Percentiles rank a stretch among this genome's conserved stretches.
Evolutionary conservation across 1,140 invertebrate genomes (phyloP).

Genomic region (Euura saliciscinereae): DNA sequence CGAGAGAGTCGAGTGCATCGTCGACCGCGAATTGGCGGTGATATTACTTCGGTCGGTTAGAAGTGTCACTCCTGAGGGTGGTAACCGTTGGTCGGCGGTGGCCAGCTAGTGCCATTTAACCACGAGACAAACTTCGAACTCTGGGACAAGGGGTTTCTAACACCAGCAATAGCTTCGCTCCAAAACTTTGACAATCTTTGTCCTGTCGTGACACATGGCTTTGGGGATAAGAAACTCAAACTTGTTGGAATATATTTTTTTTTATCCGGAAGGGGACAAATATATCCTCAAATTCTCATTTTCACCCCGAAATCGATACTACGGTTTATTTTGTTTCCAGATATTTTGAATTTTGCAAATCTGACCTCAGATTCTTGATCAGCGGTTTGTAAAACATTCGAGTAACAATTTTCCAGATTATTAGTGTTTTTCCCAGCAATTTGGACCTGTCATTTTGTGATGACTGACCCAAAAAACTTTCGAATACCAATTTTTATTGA

Average conservation of each 20-base stretch:
- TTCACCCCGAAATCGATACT: too few species aligned
- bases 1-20: not conserved
- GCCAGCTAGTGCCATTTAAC: not conserved
- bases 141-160: not conserved
- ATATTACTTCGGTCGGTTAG: not conserved
- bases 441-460: too few species aligned
- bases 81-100: not conserved
- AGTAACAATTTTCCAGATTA: too few species aligned
- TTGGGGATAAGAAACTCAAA: slow-evolving; percentile 31
- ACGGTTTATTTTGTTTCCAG: too few species aligned
- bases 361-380: too few species aligned
- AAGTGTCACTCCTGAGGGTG: not conserved
- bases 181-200: slow-evolving; percentile 52
- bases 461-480: too few species aligned
- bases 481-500: too few species aligned
- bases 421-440: too few species aligned
- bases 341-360: too few species aligned
- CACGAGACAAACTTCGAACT: not conserved
- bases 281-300: too few species aligned
- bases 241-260: slow-evolving; percentile 10
- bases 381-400: too few species aligned
- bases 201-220: slow-evolving; percentile 47
- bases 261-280: too few species aligned
- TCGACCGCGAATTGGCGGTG: not conserved
- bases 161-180: slow-evolving; percentile 22